Conservation (phyloP, 1,140 invertebrate genomes). For the Lepidostoma basale region DNA sequence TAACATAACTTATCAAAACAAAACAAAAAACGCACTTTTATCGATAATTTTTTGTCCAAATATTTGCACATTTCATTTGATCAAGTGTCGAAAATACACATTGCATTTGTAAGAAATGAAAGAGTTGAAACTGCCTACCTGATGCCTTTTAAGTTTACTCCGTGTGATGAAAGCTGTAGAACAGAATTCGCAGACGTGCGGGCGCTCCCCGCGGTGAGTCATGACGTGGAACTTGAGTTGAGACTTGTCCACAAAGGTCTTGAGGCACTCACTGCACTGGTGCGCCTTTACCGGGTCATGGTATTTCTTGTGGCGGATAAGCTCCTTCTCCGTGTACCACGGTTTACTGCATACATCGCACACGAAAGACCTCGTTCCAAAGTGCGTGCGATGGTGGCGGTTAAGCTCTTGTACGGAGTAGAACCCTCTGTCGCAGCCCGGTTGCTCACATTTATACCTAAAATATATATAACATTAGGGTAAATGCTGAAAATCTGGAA, state of each 20-base stretch:
- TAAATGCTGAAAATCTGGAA: too few relatives aligned
- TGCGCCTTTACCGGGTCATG: conserved; percentile 33
- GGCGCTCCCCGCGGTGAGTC: conserved; percentile 35
- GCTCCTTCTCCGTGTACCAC: conserved; percentile 30
- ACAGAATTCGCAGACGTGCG: conserved; percentile 42
- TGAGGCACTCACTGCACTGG: conserved; percentile 32
- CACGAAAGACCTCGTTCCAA: conserved; percentile 33
- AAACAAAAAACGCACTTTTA: too few relatives aligned
- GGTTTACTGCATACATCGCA: conserved; percentile 46
- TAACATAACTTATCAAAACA: too few relatives aligned
- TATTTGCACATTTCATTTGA: too few relatives aligned
- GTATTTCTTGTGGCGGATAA: conserved; percentile 33
- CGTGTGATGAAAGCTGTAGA: conserved; percentile 29
- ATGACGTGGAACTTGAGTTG: conserved; percentile 39
- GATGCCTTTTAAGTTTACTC: conserved; percentile 41
- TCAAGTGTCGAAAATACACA: too few relatives aligned
- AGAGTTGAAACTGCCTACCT: conserved; percentile 28
- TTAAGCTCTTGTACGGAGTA: conserved; percentile 34
- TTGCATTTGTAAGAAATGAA: too few relatives aligned
- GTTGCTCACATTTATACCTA: conserved; percentile 40
- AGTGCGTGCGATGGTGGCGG: conserved; percentile 31
- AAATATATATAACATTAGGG: neutral
- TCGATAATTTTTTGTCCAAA: too few relatives aligned
- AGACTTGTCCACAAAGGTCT: conserved; percentile 38
- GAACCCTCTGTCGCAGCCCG: conserved; percentile 37